Base-by-base conservation (phyloP, 1,140 invertebrate genomes). In the Phthorimaea operculella region DNA sequence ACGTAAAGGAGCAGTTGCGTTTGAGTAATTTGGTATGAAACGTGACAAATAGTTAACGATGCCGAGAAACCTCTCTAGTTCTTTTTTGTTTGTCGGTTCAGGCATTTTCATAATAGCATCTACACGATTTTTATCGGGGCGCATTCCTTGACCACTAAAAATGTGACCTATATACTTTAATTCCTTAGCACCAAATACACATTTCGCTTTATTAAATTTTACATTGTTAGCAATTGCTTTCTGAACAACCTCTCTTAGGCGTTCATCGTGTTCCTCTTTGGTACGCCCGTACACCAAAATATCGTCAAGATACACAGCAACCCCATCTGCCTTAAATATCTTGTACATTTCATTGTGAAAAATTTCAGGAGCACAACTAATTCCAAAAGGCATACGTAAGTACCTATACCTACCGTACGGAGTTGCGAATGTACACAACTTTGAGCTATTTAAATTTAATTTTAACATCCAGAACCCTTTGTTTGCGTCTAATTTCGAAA, bases 21-120 rank as follows among this genome's bases (percentile, higher is more conserved):
- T 59, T 14, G 79, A 72, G 14, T 79, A 64, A 58, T 86, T 76
- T 12, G 62, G 66, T 15, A 85, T 73, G 64, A 74, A 86, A 51
- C 48, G 10, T 4, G 48, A 50, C 7, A 83, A 47, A 60, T 70
- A 81, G 57, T 75, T 83, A 14, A 74, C 59, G 53, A 83, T 66
- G 4, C 81, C 81, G 33, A 86, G 51, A 55, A 85, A 65, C 61
- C 62, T 64, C 48, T 66, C 51, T 2, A 87, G 49, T 12, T 85
- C 68, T 56, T 70, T 75, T 54, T 74, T 72, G n/a, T 65, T 70
- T 49, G 72, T 34, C 64, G 63, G 51, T 62, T 60, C 28, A 58
- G 60, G 34, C 48, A 59, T 11, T 72, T 55, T n/a, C n/a, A 12
- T 11, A 1, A 45, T 21, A 8, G 52, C 52, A 4, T 47, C 15